Percentiles rank a stretch among this genome's conserved stretches.
Evolutionary conservation across 2,113 vertebrate genomes (phyloP).

Genomic region (Gobiocypris rarus): DNA sequence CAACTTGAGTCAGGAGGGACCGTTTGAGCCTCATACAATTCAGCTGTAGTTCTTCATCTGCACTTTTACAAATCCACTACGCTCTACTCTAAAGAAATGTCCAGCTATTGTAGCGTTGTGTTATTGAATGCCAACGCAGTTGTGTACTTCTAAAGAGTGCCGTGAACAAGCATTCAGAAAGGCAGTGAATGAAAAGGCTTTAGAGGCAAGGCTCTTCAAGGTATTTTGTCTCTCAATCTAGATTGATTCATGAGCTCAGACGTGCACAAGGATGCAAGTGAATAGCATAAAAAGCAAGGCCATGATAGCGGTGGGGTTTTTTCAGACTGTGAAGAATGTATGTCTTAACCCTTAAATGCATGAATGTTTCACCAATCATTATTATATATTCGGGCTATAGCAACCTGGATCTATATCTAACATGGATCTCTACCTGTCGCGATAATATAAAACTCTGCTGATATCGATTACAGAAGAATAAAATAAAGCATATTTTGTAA

Average conservation of each 20-base stretch:
- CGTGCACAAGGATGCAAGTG: not conserved
- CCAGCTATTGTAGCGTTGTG: constrained; percentile 2
- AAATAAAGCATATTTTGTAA: too few species aligned
- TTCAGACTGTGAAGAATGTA: not conserved
- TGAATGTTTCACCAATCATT: too few species aligned
- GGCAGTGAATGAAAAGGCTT: not conserved
- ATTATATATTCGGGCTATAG: too few species aligned
- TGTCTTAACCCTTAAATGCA: too few species aligned
- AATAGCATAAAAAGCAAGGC: constrained; percentile 13
- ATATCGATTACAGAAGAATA: too few species aligned
- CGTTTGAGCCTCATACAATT: constrained; percentile 4
- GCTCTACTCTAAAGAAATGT: not conserved
- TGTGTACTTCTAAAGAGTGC: not conserved
- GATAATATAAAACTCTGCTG: too few species aligned
- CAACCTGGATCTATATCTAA: too few species aligned
- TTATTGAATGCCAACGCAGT: constrained; percentile 2
- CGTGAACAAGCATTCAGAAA: not conserved
- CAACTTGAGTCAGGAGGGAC: not conserved
- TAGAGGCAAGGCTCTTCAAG: constrained; percentile 8
- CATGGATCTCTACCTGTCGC: too few species aligned
- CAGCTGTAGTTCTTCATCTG: not conserved
- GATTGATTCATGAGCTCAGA: not conserved
- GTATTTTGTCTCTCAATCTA: not conserved
- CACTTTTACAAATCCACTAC: constrained; percentile 20
- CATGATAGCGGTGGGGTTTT: not conserved